These are phyloP conservation scores for Andrena haemorrhoa DNA, from an alignment of 2,888 invertebrate genomes.

Conservation along the genomic window DNA sequence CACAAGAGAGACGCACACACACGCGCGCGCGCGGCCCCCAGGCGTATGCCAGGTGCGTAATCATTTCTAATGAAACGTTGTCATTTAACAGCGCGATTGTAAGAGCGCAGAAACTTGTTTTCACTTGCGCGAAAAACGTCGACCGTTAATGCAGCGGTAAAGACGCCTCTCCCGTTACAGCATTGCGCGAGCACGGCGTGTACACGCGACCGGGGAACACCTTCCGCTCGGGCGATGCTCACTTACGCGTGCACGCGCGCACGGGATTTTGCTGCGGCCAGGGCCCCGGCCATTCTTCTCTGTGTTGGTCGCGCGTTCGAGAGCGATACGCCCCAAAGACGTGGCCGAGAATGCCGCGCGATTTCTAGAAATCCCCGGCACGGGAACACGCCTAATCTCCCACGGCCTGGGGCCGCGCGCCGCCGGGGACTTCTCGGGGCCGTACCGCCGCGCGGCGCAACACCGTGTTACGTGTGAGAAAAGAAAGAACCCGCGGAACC, in stretches of 20 bases:
- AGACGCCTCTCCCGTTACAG: conserved; percentile 85
- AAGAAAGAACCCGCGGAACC: background rate
- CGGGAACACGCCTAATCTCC: conserved; percentile 53
- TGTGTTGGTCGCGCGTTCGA: conserved; percentile 18
- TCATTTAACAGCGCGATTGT: conserved; percentile 83
- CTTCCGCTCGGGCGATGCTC: conserved; percentile 59
- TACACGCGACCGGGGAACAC: conserved; percentile 77
- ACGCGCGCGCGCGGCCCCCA: conserved; percentile 40
- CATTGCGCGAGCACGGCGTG: conserved; percentile 75
- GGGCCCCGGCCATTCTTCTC: background rate
- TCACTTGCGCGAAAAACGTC: conserved; percentile 84
- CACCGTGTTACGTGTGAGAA: background rate
- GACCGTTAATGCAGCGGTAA: conserved; percentile 85
- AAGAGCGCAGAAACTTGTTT: conserved; percentile 82
- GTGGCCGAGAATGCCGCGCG: conserved; percentile 40
- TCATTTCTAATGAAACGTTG: conserved; percentile 83
- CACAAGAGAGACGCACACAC: conserved; percentile 19
- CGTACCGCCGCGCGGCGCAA: conserved; percentile 5
- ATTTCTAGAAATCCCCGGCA: conserved; percentile 56
- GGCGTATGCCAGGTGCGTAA: conserved; percentile 76
- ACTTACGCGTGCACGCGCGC: conserved; percentile 41
- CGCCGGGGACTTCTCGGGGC: background rate
- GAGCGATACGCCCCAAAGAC: conserved; percentile 40
- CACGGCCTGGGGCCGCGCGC: conserved; percentile 39
- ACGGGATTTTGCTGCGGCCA: conserved; percentile 56